These are phyloP conservation scores for Euborellia annulipes DNA, from an alignment of 1,140 invertebrate genomes.

Conservation along the genomic window DNA sequence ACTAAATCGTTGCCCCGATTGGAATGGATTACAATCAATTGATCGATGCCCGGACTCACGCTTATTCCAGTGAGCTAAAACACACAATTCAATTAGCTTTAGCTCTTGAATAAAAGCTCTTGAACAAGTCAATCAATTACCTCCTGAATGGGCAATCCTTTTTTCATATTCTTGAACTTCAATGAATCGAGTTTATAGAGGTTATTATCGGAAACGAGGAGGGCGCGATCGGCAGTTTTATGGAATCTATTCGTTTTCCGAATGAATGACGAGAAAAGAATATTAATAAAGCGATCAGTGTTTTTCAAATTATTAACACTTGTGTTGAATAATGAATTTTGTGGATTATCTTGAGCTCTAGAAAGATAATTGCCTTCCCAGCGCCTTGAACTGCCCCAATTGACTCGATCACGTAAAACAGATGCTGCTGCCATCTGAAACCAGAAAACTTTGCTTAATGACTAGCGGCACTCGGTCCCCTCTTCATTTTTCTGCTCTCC, in stretches of 20 bases:
- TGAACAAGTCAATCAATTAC: no score
- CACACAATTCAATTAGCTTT: not conserved
- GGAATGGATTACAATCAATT: conserved; percentile 79
- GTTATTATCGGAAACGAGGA: conserved; percentile 72
- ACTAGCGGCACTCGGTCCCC: no score
- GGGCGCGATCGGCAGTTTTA: conserved; percentile 73
- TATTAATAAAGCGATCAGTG: conserved; percentile 45
- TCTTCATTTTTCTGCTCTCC: no score
- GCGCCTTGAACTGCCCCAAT: conserved; percentile 68
- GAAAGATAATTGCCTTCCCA: conserved; percentile 90
- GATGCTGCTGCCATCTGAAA: conserved; percentile 64
- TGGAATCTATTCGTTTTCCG: conserved; percentile 55
- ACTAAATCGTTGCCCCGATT: conserved; percentile 81
- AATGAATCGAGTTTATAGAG: conserved; percentile 81
- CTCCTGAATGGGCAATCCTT: conserved; percentile 62
- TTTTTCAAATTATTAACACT: conserved; percentile 54
- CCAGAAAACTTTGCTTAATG: no score
- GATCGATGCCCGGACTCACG: conserved; percentile 67
- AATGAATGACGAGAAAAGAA: conserved; percentile 37
- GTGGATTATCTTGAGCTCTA: conserved; percentile 57
- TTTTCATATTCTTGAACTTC: conserved; percentile 77
- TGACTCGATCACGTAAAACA: conserved; percentile 49
- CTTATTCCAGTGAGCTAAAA: conserved; percentile 59
- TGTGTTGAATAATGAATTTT: conserved; percentile 47
- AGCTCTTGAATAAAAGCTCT: no score